These are phyloP conservation scores for Embiotoca jacksoni DNA, from an alignment of 2,113 vertebrate species.

Conservation along the genomic window DNA sequence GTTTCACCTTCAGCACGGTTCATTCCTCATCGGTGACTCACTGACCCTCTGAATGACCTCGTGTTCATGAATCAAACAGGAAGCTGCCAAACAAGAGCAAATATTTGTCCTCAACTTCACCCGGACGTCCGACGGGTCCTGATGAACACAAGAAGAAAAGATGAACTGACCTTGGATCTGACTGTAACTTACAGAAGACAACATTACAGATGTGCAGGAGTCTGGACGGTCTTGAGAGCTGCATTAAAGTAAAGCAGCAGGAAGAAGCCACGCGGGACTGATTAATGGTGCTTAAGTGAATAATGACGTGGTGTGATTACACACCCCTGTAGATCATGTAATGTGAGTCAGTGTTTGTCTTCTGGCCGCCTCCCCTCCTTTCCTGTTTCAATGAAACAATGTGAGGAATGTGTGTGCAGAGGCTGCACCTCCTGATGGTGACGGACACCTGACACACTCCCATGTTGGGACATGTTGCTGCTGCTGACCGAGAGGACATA, in stretches of 20 bases:
- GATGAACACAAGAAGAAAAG: constrained; percentile 9
- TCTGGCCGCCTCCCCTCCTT: constrained; percentile 7
- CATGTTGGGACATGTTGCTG: constrained; percentile 57
- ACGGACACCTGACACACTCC: constrained; percentile 16
- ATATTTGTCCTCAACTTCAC: constrained; percentile 35
- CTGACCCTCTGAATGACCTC: neutral
- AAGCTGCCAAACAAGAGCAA: constrained; percentile 28
- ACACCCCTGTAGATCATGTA: neutral
- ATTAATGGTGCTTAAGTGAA: constrained; percentile 20
- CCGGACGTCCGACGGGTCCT: constrained; percentile 16
- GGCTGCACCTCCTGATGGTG: constrained; percentile 23
- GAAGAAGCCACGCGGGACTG: constrained; percentile 24
- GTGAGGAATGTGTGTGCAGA: constrained; percentile 67
- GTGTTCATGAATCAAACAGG: constrained; percentile 12
- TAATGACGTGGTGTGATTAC: constrained; percentile 38
- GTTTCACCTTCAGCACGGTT: neutral
- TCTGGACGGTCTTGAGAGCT: constrained; percentile 17
- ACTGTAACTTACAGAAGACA: neutral
- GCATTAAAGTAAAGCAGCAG: constrained; percentile 11
- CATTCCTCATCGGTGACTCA: constrained; percentile 21
- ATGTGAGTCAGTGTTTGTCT: constrained; percentile 30
- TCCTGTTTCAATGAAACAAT: constrained; percentile 50
- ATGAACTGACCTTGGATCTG: neutral
- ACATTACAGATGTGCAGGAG: neutral
- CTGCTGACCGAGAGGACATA: neutral